Evolutionary conservation across 2,113 vertebrate species (phyloP).

Genomic region (Neodon shergylaensis): DNA sequence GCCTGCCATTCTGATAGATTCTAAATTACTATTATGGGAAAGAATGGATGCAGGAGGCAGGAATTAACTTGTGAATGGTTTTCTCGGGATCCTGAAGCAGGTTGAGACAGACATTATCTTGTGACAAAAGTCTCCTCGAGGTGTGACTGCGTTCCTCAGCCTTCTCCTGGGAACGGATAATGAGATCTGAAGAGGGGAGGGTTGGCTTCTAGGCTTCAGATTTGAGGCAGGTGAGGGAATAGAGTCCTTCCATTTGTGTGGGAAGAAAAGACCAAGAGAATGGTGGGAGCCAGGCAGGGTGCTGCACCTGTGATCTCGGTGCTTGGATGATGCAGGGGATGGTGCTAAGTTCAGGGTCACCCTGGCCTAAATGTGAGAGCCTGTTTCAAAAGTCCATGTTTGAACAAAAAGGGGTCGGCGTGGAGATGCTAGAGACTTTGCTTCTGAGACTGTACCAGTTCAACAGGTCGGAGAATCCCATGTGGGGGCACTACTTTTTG

Average conservation of each 20-base stretch:
- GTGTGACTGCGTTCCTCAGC: not conserved
- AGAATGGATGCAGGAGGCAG: not conserved
- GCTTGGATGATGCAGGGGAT: not conserved
- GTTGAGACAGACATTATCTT: conserved; percentile 6
- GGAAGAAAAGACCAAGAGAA: not conserved
- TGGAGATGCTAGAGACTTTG: not conserved
- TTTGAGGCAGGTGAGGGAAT: not conserved
- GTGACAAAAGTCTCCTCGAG: conserved; percentile 42
- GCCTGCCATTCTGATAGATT: not conserved
- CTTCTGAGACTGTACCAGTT: too few species aligned
- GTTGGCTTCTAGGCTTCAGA: not conserved
- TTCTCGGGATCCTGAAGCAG: conserved; percentile 20
- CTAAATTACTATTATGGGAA: not conserved
- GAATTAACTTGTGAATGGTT: conserved; percentile 28
- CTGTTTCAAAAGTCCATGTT: not conserved
- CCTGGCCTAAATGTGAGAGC: not conserved
- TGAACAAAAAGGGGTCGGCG: not conserved
- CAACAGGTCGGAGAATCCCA: not conserved
- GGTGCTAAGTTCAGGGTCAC: not conserved
- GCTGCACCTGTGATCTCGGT: not conserved
- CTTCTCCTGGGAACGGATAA: not conserved
- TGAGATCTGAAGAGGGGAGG: not conserved
- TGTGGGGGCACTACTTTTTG: not conserved
- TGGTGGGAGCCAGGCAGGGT: not conserved
- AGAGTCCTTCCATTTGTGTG: not conserved